Evolutionary conservation across 2,113 vertebrate species (phyloP), one percentile per base, ranked within the genome.

Genomic region (Choloepus hoffmanni): DNA sequence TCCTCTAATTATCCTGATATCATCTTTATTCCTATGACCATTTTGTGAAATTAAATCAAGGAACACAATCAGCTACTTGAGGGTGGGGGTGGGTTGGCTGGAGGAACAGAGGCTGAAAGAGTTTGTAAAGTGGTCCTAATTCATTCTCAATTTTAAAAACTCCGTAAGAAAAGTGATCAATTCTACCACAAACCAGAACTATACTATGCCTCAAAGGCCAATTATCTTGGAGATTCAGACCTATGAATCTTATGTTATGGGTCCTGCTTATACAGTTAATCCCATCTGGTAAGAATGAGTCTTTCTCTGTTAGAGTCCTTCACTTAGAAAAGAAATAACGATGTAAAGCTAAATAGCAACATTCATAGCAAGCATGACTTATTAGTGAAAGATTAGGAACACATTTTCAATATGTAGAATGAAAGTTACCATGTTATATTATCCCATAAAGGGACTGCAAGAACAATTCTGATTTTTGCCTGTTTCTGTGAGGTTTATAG

Each of bases 41-140:
- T 58, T 96, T 93, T 90, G 33, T 85, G 53, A 88, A 85, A 60
- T 76, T 87, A 84, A 91, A 90, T 36, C 36, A 87, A 72, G 45
- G 85, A 16, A 87, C 65, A 30, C n/a, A 43, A 76, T 70, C 18
- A 53, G 21, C 1, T 50, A 36, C n/a, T 21, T 67, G 67, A 8
- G 58, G 58, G 21, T 7, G 40, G 50, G 24, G 36, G 55, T 6
- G 53, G 43, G 73, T 19, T 85, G 76, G 43, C 89, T 73, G 88
- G 58, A 92, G 50, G 62, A 62, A 60, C 21, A 24, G 4, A 74
- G 48, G 28, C 58, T 70, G 40, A 60, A 53, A 88, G 45, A 12
- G 30, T 68, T 85, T 78, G 63, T 28, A 19, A 93, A 70, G 16
- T 40, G 18, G n/a, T 36, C 36, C 76, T 58, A 73, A 68, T 65